Base-by-base conservation (phyloP, 2,797 vertebrate species). In the Enteromius thamalakanensis region DNA sequence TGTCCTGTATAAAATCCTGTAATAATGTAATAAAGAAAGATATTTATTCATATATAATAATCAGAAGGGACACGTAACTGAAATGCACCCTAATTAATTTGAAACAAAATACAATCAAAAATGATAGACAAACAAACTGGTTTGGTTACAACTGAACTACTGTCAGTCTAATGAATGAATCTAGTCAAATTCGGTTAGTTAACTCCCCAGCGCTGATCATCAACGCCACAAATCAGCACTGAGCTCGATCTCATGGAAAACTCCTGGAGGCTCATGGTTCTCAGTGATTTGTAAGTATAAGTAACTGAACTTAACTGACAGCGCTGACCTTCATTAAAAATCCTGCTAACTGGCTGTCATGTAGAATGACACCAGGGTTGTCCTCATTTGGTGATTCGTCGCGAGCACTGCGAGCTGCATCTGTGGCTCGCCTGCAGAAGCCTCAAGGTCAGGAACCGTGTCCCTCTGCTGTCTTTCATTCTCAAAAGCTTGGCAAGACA, bases 391-490 rank as follows among this genome's bases (percentile, higher is more conserved):
- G 34, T 40, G 64, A 68, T 40, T 79, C 19, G 32, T 68, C 9
- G 29, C n/a, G 75, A 77, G 58, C 69, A 81, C 80, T 71, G 64
- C 62, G 62, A 86, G 85, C 81, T 85, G 81, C 83, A 88, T 86
- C 79, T 81, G 70, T 72, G 79, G 74, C 84, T 83, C 40, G 80
- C 72, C 81, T 51, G 64, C 71, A 86, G 82, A 79, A 71, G 75
- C 79, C 81, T 86, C 86, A 88, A 86, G 86, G 87, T 88, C 80
- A 83, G 29, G 53, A 82, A 84, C 71, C 80, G 45, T 80, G 84
- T 86, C 78, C 83, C 83, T 88, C 83, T 70, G 34, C 68, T 58
- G 80, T 78, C 84, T 53, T 82, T 76, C 76, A 47, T 84, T 87
- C 76, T 64, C n/a, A 40, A 81, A 84, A 86, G 60, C 65, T 72